Base-by-base conservation (phyloP, 92 coral and sea anemone genomes). In the Epizoanthus ramosus region DNA sequence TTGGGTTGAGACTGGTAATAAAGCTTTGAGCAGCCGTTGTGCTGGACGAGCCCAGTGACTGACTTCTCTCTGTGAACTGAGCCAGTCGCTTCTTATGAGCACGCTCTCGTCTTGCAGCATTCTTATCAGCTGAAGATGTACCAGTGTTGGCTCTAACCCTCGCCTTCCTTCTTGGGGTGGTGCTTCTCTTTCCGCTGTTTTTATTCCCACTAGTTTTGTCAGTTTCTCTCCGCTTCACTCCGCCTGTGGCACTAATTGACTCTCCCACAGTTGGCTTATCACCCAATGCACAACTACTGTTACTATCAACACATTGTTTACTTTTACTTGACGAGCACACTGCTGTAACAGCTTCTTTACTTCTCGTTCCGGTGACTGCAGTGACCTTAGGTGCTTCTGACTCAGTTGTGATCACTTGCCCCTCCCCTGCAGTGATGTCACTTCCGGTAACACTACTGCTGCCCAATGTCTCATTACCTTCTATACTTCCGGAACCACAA, bases 21-120 rank as follows among this genome's bases (percentile, higher is more conserved):
- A 35, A 75, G 52, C 35, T 54, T 58, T 75, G 81, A 19, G 69
- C 81, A 3, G 81, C 31, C 6, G 81, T 59, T n/a, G 28, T 22
- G 5, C 56, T 33, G 14, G 68, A 59, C 3, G 61, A 59, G 61
- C 9, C 59, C 0, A 53, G 68, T 28, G 81, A 75, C n/a, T 58
- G 81, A 5, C 37, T n/a, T 57, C 43, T 75, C 67, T 75, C 81
- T 18, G 24, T 75, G 54, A 33, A 59, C n/a, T 57, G n/a, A 9
- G 13, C 61, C 81, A 75, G 66, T 59, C 81, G 69, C 23, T 59
- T 75, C 37, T 53, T 39, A 22, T 75, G 81, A 59, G 81, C 68
- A 33, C 81, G 81, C 63, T 75, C 33, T 57, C 81, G 69, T 24
- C 69, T 58, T 33, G 61, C 22, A 1, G 68, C 81, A 22, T 75